phyloP scores from a whole-genome alignment of 2,888 invertebrate genomes.

The Marasmarcha lunaedactyla region DNA sequence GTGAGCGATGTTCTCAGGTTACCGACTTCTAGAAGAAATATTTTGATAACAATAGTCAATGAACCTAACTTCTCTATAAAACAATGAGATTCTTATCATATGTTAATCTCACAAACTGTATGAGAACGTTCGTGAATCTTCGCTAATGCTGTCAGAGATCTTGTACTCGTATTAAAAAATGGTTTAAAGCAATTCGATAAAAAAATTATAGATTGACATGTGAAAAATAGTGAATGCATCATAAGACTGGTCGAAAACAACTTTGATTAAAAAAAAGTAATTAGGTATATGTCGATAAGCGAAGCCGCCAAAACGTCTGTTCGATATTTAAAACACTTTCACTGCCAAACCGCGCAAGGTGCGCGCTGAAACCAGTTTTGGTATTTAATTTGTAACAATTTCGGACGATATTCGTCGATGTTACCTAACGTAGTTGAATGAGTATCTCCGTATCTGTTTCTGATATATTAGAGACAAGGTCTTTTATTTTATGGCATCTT shows the following conservation, averaged over 20 bases:
- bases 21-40: background rate
- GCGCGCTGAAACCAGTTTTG: slow-evolving; percentile 14
- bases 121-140: no score
- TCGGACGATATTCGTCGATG: slow-evolving; percentile 3
- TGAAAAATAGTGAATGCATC: no score
- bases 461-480: slow-evolving; percentile 5
- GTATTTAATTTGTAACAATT: slow-evolving; percentile 5
- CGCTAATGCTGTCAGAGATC: no score
- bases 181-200: no score
- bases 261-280: background rate
- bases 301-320: slow-evolving; percentile 10
- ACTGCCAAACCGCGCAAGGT: slow-evolving; percentile 15
- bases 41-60: background rate
- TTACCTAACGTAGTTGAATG: background rate
- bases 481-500: slow-evolving; percentile 4
- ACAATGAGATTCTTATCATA: background rate
- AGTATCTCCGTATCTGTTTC: background rate
- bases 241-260: no score
- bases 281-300: slow-evolving; percentile 4
- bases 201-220: no score
- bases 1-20: background rate
- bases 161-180: no score
- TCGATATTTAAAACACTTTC: slow-evolving; percentile 27
- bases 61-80: background rate
- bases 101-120: background rate